Base-by-base conservation (phyloP, 1,140 invertebrate species). In the Caerostris darwini region DNA sequence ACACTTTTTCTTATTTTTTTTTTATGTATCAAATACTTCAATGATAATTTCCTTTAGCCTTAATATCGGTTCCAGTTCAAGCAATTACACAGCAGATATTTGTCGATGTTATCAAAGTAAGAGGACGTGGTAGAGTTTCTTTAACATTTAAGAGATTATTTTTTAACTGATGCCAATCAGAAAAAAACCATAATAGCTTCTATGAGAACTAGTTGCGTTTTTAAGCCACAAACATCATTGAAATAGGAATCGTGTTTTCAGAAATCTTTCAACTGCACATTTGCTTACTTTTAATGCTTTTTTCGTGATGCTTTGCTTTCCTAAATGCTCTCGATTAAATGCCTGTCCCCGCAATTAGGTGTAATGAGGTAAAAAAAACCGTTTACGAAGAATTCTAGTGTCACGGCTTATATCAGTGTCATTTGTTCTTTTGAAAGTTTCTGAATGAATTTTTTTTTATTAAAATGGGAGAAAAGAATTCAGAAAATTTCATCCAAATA, bases 271-370 rank as follows among this genome's bases (percentile, higher is more conserved):
- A 77, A 53, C 71, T 50, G 12, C 12, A 77, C 34, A 53, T 77
- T 50, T 77, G 71, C 12, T 12, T 50, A 7, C 17, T 77, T 19
- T 53, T 77, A 77, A 77, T 77, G 71, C 34, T 50, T 53, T 50
- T 12, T 77, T 77, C 71, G 71, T 77, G 71, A 77, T 53, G 34
- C 34, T 12, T 50, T 77, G 14, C 71, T 53, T 77, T 77, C 53
- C 71, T 77, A 12, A 77, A 77, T 53, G 71, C 34, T 53, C 19
- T 12, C 71, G 71, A 77, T 77, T 77, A 77, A 50, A 77, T 77
- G 10, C 53, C 34, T 50, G 19, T 77, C 10, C 8, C 71, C 50
- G 71, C 71, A 77, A 77, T 77, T 77, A 77, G 7, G 71, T 77
- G 8, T 77, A 50, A 53, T 77, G 71, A 12, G 34, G 34, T 77